Conservation (phyloP, 2,888 invertebrate genomes). For the Cantharis rufa region DNA sequence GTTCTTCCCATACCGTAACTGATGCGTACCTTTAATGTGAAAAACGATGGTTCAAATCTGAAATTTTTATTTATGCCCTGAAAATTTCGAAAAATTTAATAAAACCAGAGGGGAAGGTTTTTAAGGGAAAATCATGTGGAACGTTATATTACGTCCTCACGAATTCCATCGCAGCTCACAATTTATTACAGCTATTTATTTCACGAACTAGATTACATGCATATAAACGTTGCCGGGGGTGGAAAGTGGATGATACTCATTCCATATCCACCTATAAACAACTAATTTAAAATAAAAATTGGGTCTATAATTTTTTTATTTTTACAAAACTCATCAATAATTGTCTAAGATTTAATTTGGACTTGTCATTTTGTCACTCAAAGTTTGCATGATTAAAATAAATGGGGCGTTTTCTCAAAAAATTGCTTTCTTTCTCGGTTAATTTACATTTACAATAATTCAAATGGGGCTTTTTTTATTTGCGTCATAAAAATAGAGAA, state of each 20-base stretch:
- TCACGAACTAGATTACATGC: constrained; percentile 58
- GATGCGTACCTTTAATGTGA: too few relatives aligned
- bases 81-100: background rate
- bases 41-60: background rate
- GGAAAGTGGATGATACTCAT: constrained; percentile 23
- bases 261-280: constrained; percentile 31
- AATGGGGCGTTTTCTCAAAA: background rate
- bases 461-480: background rate
- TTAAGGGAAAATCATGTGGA: constrained; percentile 24
- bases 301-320: constrained; percentile 5
- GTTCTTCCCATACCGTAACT: background rate
- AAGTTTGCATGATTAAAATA: background rate
- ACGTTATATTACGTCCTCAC: constrained; percentile 21
- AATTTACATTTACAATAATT: background rate
- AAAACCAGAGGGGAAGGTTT: background rate
- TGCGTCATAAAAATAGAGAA: background rate
- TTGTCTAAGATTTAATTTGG: background rate
- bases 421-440: background rate
- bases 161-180: constrained; percentile 56
- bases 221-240: constrained; percentile 54
- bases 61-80: background rate
- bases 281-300: constrained; percentile 24
- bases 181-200: constrained; percentile 76
- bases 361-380: background rate
- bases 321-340: background rate